Base-by-base conservation (phyloP, 2,888 invertebrate genomes). In the Labia minor region DNA sequence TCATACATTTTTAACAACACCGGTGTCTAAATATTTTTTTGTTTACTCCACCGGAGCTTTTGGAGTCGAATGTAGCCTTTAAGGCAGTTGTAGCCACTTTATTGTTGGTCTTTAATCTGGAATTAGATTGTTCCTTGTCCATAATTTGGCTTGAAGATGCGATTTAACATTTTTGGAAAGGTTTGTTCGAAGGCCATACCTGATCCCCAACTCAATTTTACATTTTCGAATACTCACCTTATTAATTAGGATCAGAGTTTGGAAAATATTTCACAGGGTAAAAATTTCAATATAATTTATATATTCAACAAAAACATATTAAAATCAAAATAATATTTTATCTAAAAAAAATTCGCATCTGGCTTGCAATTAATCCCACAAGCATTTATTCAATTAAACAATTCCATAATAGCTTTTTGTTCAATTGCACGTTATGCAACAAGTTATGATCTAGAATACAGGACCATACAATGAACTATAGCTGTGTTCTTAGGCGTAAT, bases 1-100 rank as follows among this genome's bases (percentile, higher is more conserved):
- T 84, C 84, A 3, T 84, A 84, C 75, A 86, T 86, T 68, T 85
- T 85, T 78, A 88, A 88, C 75, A 49, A 70, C 67, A 69, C 70
- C 14, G 70, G 70, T n/a, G 69, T 70, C 37, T 70, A 70, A 62
- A 33, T 49, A 14, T 49, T 49, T 26, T n/a, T 4, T n/a, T 49
- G 14, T 49, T 49, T 16, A n/a, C 49, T 49, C 49, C 49, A 14
- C 14, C 49, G 49, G 49, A 49, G 49, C 49, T 49, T 49, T 49
- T 49, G 49, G 49, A n/a, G 49, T n/a, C 49, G 49, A 49, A 49
- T n/a, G 49, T 49, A 49, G 49, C 49, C 49, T 49, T 49, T 49
- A 49, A 49, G 49, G 49, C 49, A 49, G 49, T 49, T 49, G 49
- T 49, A 49, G 49, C 49, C 49, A 49, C 49, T 49, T 49, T 49